Conservation (phyloP, 2,888 invertebrate species). For the Pedicia rivosa region DNA sequence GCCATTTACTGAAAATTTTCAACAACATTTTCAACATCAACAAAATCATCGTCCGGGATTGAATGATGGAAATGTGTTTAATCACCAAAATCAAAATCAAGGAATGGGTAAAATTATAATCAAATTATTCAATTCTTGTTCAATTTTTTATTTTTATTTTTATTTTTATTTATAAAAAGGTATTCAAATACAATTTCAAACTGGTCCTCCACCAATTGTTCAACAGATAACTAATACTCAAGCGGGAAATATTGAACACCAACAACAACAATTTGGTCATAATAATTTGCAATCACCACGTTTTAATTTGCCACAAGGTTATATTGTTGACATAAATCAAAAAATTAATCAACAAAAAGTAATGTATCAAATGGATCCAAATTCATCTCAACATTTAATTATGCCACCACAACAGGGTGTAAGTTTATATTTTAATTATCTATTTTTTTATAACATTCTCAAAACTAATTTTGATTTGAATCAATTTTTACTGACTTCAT, state of each 20-base stretch:
- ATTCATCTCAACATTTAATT: conserved; percentile 8
- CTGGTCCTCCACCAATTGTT: conserved; percentile 3
- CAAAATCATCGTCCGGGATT: not conserved
- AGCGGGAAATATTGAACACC: conserved; percentile 1
- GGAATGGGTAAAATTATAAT: conserved; percentile 10
- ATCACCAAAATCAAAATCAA: conserved; percentile 10
- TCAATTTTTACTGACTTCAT: no score
- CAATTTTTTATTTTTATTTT: not conserved
- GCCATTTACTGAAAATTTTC: no score
- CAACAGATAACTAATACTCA: conserved; percentile 2
- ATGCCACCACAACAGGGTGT: conserved; percentile 6
- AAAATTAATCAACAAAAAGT: conserved; percentile 1
- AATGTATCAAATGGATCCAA: conserved; percentile 4
- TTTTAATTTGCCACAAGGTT: conserved; percentile 3
- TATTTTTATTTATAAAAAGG: not conserved
- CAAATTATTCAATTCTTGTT: not conserved
- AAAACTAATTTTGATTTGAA: no score
- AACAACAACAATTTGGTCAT: conserved; percentile 2
- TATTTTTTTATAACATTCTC: no score
- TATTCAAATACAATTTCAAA: conserved; percentile 8
- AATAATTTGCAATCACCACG: not conserved
- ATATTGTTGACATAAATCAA: not conserved
- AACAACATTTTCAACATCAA: not conserved
- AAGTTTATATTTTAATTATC: no score
- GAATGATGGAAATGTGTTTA: conserved; percentile 7